Percentiles rank a stretch among this genome's conserved stretches.
Evolutionary conservation across 2,888 invertebrate species (phyloP).

Genomic region (Cryptocheilus praepositus): DNA sequence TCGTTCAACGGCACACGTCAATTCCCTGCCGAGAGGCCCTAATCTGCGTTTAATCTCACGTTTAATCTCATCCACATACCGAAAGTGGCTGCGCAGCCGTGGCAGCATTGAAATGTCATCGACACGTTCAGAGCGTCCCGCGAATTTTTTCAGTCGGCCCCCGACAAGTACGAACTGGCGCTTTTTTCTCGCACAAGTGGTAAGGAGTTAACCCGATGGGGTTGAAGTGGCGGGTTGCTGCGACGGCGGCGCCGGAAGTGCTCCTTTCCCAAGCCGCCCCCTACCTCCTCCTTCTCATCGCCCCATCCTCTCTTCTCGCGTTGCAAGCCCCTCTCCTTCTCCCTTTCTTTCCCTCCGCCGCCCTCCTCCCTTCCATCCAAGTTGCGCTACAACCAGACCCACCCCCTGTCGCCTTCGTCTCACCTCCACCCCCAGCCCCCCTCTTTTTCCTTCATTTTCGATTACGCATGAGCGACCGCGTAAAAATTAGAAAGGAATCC

Average conservation of each 20-base stretch:
- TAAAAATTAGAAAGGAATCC: conserved; percentile 69
- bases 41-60: too few relatives aligned
- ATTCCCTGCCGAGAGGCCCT: too few relatives aligned
- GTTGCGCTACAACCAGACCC: conserved; percentile 4
- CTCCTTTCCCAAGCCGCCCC: conserved; percentile 34
- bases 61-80: too few relatives aligned
- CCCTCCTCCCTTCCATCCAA: neutral
- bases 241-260: conserved; percentile 52
- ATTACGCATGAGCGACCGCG: conserved; percentile 66
- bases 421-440: conserved; percentile 32
- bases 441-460: conserved; percentile 54
- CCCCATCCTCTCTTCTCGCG: conserved; percentile 13
- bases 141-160: conserved; percentile 37
- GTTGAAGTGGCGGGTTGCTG: conserved; percentile 58
- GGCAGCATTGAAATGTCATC: conserved; percentile 26
- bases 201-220: conserved; percentile 61
- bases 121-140: conserved; percentile 28
- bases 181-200: conserved; percentile 47
- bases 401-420: conserved; percentile 27
- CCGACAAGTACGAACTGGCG: conserved; percentile 47
- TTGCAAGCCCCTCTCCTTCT: conserved; percentile 33
- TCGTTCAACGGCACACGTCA: too few relatives aligned
- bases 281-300: conserved; percentile 32
- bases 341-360: conserved; percentile 21
- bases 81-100: too few relatives aligned